Conservation (phyloP, 2,113 vertebrate genomes). For the Enhydra lutris region DNA sequence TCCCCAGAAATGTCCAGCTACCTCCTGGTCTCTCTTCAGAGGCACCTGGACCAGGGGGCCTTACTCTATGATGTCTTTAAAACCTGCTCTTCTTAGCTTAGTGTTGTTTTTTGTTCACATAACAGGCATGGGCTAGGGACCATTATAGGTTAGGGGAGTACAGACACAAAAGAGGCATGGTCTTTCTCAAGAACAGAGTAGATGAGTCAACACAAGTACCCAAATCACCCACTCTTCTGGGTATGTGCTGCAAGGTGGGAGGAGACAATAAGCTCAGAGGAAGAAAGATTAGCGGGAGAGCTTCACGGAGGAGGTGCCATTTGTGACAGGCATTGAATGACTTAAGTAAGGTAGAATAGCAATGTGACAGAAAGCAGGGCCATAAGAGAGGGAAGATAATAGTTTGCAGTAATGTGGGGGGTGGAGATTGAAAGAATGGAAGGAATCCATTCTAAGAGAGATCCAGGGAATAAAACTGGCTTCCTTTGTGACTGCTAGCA, state of each 20-base stretch:
- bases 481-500: rapidly evolving
- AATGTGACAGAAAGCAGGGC: background rate
- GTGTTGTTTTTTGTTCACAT: background rate
- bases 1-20: background rate
- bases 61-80: background rate
- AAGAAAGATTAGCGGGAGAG: background rate
- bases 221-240: background rate
- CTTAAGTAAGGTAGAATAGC: background rate
- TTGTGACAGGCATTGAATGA: background rate
- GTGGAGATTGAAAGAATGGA: background rate
- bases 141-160: too few relatives aligned
- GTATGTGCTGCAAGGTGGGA: too few relatives aligned
- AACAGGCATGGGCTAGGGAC: background rate
- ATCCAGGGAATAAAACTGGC: too few relatives aligned
- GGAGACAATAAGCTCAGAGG: background rate
- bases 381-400: background rate
- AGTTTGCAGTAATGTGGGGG: background rate
- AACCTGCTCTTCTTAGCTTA: background rate
- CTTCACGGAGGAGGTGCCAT: background rate
- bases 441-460: background rate
- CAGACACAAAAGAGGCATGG: background rate
- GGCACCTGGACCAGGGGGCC: background rate
- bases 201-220: background rate
- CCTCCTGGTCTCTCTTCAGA: background rate
- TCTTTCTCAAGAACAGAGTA: background rate